phyloP scores from a whole-genome alignment of 2,113 vertebrate species.

The Physeter macrocephalus region DNA sequence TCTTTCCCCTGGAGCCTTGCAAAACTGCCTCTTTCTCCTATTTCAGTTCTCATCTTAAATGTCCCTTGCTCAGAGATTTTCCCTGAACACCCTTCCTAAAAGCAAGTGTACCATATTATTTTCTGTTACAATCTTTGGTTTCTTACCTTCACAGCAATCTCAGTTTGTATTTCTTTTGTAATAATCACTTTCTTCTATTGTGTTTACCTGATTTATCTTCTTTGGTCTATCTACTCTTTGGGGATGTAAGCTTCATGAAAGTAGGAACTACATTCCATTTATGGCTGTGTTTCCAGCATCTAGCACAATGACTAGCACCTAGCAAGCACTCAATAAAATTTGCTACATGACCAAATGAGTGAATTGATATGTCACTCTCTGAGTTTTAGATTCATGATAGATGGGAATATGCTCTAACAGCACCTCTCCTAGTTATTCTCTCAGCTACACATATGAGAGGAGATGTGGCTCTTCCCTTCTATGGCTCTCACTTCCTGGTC shows the following conservation, averaged over 20 bases:
- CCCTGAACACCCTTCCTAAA: background rate
- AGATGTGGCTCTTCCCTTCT: background rate
- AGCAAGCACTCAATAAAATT: background rate
- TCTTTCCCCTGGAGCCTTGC: background rate
- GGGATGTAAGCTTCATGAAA: background rate
- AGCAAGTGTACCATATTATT: background rate
- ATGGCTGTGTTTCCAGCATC: background rate
- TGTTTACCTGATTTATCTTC: background rate
- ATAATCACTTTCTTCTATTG: background rate
- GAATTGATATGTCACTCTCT: background rate
- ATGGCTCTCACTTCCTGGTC: background rate
- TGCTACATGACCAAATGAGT: background rate
- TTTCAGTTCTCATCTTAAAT: background rate
- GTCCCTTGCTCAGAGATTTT: background rate
- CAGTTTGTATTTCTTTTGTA: background rate
- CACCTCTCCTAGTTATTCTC: background rate
- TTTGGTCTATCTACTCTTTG: background rate
- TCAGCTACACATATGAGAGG: background rate
- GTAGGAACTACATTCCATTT: background rate
- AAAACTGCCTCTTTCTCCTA: background rate
- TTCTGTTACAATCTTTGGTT: background rate
- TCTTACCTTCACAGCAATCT: background rate
- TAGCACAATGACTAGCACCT: background rate
- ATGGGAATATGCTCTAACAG: background rate
- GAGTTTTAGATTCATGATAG: background rate